These are phyloP conservation scores for Diarsia dahlii DNA, from an alignment of 2,888 invertebrate species.

Conservation along the genomic window DNA sequence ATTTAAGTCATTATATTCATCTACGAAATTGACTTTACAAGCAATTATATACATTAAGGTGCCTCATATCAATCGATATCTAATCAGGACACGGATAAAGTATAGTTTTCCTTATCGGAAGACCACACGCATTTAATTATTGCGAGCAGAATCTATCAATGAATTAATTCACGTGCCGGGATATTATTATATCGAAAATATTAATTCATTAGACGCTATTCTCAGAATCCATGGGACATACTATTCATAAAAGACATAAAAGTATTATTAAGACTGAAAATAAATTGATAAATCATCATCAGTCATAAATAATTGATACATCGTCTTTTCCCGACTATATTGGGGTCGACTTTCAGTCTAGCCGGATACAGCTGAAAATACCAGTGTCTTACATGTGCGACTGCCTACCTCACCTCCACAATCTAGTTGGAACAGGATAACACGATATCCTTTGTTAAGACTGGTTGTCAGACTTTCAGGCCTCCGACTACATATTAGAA, in stretches of 20 bases:
- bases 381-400: too few relatives aligned
- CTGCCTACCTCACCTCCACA: too few relatives aligned
- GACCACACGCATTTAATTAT: constrained; percentile 41
- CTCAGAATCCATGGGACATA: neutral
- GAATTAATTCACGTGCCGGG: neutral
- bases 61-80: constrained; percentile 6
- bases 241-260: neutral
- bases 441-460: too few relatives aligned
- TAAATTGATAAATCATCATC: neutral
- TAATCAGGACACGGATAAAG: constrained; percentile 26
- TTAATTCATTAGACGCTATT: neutral
- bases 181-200: neutral
- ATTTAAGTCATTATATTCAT: too few relatives aligned
- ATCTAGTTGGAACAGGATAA: too few relatives aligned
- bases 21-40: too few relatives aligned
- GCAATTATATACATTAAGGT: neutral
- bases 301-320: too few relatives aligned
- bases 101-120: constrained; percentile 44
- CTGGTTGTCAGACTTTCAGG: too few relatives aligned
- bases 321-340: too few relatives aligned
- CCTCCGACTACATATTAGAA: too few relatives aligned
- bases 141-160: constrained; percentile 27
- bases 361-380: too few relatives aligned
- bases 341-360: too few relatives aligned
- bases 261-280: neutral